Percentiles rank a stretch among this genome's conserved stretches.
phyloP scores from a whole-genome alignment of 2,797 vertebrate species.

The Gallinago solitaria region DNA sequence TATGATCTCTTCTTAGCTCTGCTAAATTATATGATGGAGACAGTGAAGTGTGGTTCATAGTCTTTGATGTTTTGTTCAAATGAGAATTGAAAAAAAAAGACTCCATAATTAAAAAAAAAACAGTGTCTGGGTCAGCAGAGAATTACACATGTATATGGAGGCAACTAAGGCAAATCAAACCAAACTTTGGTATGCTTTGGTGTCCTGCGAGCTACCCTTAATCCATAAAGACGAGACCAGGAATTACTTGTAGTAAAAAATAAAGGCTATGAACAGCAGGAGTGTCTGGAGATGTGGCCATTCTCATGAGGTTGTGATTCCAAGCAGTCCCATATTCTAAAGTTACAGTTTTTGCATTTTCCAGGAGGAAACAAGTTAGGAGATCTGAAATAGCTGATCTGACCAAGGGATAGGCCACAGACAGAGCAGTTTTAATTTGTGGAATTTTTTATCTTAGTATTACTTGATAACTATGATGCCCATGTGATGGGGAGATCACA shows the following conservation, averaged over 20 bases:
- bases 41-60: neutral
- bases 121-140: neutral
- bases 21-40: neutral
- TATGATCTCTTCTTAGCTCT: neutral
- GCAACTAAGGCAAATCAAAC: neutral
- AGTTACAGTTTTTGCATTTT: neutral
- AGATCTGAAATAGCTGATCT: neutral
- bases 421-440: neutral
- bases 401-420: neutral
- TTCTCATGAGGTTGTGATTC: neutral
- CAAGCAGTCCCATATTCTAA: neutral
- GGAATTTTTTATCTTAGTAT: neutral
- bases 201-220: neutral
- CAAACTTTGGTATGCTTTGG: neutral
- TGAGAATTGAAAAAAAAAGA: neutral
- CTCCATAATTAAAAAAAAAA: neutral
- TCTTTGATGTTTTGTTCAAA: neutral
- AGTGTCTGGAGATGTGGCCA: fast-evolving
- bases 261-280: neutral
- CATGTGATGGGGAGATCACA: neutral
- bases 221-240: neutral
- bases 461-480: neutral
- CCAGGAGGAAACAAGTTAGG: neutral
- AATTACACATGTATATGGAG: neutral
- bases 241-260: neutral